phyloP scores from a whole-genome alignment of 2,113 vertebrate genomes.

The Herpetotheres cachinnans region DNA sequence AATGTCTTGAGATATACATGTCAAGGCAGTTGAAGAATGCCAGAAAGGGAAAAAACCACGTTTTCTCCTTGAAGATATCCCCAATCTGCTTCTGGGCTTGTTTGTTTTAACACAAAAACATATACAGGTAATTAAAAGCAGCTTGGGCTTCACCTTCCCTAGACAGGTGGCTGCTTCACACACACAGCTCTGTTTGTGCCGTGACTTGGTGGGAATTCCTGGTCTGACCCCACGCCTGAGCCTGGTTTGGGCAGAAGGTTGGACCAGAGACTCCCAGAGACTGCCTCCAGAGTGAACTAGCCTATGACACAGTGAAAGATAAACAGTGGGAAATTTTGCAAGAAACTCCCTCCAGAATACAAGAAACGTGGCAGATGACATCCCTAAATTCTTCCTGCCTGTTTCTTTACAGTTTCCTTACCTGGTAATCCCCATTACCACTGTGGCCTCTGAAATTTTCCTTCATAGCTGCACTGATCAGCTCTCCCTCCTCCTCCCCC shows the following conservation, averaged over 20 bases:
- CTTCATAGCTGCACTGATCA: not conserved
- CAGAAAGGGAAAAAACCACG: not conserved
- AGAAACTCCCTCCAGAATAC: not conserved
- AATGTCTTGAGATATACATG: not conserved
- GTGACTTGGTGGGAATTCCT: not conserved
- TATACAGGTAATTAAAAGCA: not conserved
- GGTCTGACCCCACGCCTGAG: accelerated
- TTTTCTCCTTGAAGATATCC: not conserved
- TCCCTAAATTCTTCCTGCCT: not conserved
- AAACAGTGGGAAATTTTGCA: not conserved
- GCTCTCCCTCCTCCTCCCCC: not conserved
- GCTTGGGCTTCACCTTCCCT: not conserved
- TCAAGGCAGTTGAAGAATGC: not conserved
- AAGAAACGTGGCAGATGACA: not conserved
- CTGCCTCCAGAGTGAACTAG: not conserved
- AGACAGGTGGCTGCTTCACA: not conserved
- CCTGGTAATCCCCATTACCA: not conserved
- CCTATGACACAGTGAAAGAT: not conserved
- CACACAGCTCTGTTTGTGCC: accelerated
- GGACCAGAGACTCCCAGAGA: not conserved
- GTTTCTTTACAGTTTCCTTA: accelerated
- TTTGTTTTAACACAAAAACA: not conserved
- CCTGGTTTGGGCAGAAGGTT: not conserved
- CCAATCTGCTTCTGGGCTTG: not conserved
- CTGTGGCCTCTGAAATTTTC: not conserved